A percentile compares a stretch with the other conserved stretches of the same genome.
phyloP scores from a whole-genome alignment of 2,888 invertebrate species.

The Clepsis dumicolana region DNA sequence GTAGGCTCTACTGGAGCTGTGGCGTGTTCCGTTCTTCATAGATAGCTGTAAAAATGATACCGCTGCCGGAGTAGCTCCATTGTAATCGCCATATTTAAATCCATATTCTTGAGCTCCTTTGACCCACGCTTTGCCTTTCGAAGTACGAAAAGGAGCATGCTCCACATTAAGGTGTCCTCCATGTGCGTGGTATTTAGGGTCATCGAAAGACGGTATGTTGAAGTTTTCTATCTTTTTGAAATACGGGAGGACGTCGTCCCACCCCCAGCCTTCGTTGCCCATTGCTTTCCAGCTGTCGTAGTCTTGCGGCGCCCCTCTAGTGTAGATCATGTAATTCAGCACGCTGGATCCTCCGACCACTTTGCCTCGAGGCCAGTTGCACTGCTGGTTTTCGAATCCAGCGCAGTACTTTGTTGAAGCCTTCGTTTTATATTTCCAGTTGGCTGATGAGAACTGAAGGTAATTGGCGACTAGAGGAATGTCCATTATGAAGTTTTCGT shows the following conservation, averaged over 20 bases:
- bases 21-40: slow-evolving; percentile 88
- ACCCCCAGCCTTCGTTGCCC: slow-evolving; percentile 92
- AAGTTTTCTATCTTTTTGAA: slow-evolving; percentile 92
- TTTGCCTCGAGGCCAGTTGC: slow-evolving; percentile 93
- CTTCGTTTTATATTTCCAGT: slow-evolving; percentile 94
- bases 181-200: slow-evolving; percentile 83
- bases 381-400: slow-evolving; percentile 90
- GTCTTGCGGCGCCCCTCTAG: slow-evolving; percentile 89
- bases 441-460: slow-evolving; percentile 89
- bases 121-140: slow-evolving; percentile 85
- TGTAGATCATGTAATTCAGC: slow-evolving; percentile 93
- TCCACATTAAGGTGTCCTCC: slow-evolving; percentile 86
- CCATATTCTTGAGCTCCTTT: slow-evolving; percentile 88
- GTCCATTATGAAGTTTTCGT: slow-evolving; percentile 91
- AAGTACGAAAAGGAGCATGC: slow-evolving; percentile 81
- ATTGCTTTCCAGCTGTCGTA: slow-evolving; percentile 91
- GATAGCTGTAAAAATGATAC: slow-evolving; percentile 88
- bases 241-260: slow-evolving; percentile 89
- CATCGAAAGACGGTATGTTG: slow-evolving; percentile 83
- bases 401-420: slow-evolving; percentile 90
- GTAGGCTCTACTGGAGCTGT: slow-evolving; percentile 89
- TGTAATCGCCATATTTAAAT: slow-evolving; percentile 86
- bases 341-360: slow-evolving; percentile 93
- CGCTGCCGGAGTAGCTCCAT: slow-evolving; percentile 87
- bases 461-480: slow-evolving; percentile 91